Evolutionary conservation across 53 echinoderm and acorn worm genomes (phyloP).

Genomic region (Paelopatides confundens): DNA sequence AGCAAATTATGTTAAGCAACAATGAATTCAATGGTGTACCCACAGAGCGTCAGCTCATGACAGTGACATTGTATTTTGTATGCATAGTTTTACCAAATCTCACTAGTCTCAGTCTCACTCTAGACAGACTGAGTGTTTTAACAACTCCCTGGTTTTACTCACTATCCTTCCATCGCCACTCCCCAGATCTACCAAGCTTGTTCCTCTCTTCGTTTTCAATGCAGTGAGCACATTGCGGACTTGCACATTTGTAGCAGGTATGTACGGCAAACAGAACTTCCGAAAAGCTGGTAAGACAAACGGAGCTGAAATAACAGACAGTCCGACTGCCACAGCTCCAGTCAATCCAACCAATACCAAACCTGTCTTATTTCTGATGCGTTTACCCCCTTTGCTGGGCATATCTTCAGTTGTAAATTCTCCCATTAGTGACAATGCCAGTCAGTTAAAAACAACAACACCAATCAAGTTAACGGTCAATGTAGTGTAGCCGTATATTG

Average conservation of each 20-base stretch:
- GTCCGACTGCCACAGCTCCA: constrained; percentile 77
- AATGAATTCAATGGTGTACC: no score
- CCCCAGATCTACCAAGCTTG: constrained; percentile 76
- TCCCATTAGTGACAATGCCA: no score
- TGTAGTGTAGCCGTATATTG: no score
- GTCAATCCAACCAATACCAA: constrained; percentile 62
- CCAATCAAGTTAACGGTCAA: no score
- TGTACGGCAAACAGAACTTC: constrained; percentile 75
- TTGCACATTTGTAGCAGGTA: constrained; percentile 80
- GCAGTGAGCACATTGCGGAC: constrained; percentile 78
- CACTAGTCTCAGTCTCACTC: no score
- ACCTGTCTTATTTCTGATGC: constrained; percentile 31
- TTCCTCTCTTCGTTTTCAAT: constrained; percentile 54
- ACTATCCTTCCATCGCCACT: constrained; percentile 97
- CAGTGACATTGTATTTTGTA: no score
- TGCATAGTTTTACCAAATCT: no score
- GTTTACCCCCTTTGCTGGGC: neutral
- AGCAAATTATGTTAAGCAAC: no score
- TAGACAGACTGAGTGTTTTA: no score
- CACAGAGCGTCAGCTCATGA: no score
- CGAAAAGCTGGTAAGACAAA: constrained; percentile 89
- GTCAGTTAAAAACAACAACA: no score
- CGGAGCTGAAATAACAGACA: constrained; percentile 82
- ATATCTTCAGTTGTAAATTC: neutral
- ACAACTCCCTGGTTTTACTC: constrained; percentile 62